phyloP scores from a whole-genome alignment of 2,797 vertebrate genomes.

The Micropoecilia bifurca region DNA sequence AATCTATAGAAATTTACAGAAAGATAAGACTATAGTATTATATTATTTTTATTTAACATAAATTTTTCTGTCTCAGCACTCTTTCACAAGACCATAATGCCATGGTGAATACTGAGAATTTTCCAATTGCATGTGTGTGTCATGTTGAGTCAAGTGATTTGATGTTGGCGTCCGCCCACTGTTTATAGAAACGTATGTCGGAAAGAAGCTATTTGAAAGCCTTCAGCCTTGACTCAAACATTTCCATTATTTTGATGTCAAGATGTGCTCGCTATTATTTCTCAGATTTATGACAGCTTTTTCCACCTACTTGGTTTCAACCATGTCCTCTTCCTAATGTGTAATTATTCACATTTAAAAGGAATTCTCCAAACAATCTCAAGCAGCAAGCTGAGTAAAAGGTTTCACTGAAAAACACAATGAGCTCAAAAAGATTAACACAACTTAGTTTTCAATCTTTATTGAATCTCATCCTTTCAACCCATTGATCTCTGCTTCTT shows the following conservation, averaged over 20 bases:
- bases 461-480: conserved; percentile 61
- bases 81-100: conserved; percentile 10
- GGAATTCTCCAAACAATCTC: not conserved
- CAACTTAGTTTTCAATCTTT: conserved; percentile 56
- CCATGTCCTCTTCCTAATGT: not conserved
- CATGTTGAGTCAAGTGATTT: conserved; percentile 32
- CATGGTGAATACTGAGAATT: conserved; percentile 10
- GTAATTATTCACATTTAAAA: not conserved
- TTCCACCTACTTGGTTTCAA: not conserved
- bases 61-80: conserved; percentile 9
- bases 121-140: conserved; percentile 29
- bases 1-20: not conserved
- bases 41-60: not conserved
- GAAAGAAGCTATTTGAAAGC: conserved; percentile 24
- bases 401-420: not conserved
- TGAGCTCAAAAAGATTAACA: conserved; percentile 28
- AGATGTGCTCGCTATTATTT: not conserved
- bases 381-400: not conserved
- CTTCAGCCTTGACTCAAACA: conserved; percentile 13
- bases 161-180: conserved; percentile 38
- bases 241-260: not conserved
- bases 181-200: conserved; percentile 15
- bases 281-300: not conserved
- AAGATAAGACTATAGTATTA: not conserved
- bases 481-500: conserved; percentile 46